Percentiles rank a stretch among this genome's conserved stretches.
phyloP scores from a whole-genome alignment of 2,888 invertebrate genomes.

The Tetheella fluctuosa region DNA sequence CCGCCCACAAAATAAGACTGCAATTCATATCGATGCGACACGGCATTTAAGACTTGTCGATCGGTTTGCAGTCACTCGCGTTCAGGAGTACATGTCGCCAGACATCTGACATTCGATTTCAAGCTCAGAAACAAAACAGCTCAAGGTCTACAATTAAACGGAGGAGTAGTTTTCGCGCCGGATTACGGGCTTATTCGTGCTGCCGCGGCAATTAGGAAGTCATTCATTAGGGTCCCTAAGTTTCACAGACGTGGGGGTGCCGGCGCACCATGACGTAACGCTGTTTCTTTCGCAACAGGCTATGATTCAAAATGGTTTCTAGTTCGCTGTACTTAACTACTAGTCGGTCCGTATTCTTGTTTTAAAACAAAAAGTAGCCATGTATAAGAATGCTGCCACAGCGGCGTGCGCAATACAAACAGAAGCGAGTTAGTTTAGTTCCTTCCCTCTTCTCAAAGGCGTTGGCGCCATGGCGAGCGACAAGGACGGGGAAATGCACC shows the following conservation, averaged over 20 bases:
- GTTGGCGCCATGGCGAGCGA: conserved; percentile 76
- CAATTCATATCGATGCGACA: conserved; percentile 44
- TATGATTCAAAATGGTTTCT: conserved; percentile 53
- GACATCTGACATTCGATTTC: conserved; percentile 73
- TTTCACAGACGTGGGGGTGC: conserved; percentile 84
- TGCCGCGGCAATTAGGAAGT: conserved; percentile 83
- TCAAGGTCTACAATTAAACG: conserved; percentile 79
- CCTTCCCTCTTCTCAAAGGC: conserved; percentile 58
- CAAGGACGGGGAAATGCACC: conserved; percentile 73
- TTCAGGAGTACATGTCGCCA: conserved; percentile 67
- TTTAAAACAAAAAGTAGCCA: conserved; percentile 66
- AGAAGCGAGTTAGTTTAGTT: conserved; percentile 62
- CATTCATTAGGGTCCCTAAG: conserved; percentile 84
- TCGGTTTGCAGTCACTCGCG: conserved; percentile 56
- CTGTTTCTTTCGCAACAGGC: conserved; percentile 62
- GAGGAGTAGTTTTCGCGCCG: conserved; percentile 65
- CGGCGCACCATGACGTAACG: conserved; percentile 71
- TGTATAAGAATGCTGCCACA: conserved; percentile 70
- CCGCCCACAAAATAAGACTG: conserved; percentile 51
- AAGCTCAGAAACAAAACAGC: conserved; percentile 71
- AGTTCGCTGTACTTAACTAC: conserved; percentile 49
- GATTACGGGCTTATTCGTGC: conserved; percentile 79
- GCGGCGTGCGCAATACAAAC: conserved; percentile 68
- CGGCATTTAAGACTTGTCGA: conserved; percentile 54
- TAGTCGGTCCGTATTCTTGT: conserved; percentile 41